phyloP scores from a whole-genome alignment of 2,113 vertebrate genomes.

The Heptranchias perlo region DNA sequence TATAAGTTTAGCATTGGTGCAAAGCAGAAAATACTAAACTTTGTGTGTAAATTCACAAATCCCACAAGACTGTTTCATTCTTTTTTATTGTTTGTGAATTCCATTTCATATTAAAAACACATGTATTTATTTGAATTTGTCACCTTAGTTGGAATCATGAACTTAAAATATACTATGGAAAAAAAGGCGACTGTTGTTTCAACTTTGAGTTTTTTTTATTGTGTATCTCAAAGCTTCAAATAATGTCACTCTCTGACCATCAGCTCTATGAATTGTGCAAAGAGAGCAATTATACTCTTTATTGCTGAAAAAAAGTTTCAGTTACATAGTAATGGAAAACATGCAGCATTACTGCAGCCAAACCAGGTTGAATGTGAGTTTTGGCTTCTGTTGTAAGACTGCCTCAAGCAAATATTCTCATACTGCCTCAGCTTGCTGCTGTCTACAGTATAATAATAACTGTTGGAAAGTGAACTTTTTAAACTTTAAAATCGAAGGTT shows the following conservation, averaged over 20 bases:
- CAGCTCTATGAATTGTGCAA: neutral
- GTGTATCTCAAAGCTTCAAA: neutral
- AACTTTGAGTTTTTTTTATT: neutral
- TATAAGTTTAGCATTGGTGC: neutral
- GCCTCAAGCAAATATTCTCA: slow-evolving; percentile 1
- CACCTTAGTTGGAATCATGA: neutral
- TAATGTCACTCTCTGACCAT: neutral
- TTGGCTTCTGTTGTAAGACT: neutral
- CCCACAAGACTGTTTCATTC: neutral
- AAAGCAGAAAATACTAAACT: neutral
- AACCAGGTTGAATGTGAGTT: neutral
- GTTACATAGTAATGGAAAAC: neutral
- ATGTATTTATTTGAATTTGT: neutral
- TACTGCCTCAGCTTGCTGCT: neutral
- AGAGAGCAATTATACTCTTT: neutral
- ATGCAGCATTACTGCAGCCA: neutral
- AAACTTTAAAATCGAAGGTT: neutral
- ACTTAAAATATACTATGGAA: neutral
- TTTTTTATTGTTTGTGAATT: neutral
- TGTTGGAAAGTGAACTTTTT: neutral
- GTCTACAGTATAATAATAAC: neutral
- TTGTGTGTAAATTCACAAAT: neutral
- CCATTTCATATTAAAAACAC: neutral
- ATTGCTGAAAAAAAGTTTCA: neutral
- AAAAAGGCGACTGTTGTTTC: neutral